Percentiles rank a stretch among this genome's conserved stretches.
Conservation (phyloP, 1,140 invertebrate species). For the Bradysia coprophila region DNA sequence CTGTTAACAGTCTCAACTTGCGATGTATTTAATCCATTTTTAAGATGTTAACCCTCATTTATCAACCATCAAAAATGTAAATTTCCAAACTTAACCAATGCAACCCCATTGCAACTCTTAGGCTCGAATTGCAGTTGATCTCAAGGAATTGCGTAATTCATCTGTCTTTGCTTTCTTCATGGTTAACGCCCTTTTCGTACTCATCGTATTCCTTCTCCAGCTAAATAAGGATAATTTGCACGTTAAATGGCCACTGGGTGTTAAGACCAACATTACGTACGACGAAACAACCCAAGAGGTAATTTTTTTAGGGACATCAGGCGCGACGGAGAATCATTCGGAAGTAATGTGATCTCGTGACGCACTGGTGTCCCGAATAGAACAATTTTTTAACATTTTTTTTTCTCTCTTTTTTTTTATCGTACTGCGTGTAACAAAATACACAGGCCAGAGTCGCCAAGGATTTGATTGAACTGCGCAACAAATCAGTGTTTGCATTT, state of each 20-base stretch:
- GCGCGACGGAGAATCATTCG: background rate
- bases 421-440: background rate
- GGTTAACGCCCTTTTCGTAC: constrained; percentile 93
- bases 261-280: constrained; percentile 84
- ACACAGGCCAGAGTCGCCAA: constrained; percentile 63
- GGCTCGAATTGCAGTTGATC: constrained; percentile 72
- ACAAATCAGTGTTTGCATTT: constrained; percentile 95
- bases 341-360: background rate
- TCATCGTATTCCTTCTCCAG: constrained; percentile 94
- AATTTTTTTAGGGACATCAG: constrained; percentile 25
- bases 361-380: constrained; percentile 1
- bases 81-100: no score
- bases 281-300: constrained; percentile 75
- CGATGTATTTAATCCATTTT: no score
- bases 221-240: constrained; percentile 88
- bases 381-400: constrained; percentile 12
- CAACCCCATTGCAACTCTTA: no score
- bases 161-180: constrained; percentile 95
- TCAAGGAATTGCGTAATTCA: constrained; percentile 83
- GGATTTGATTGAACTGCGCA: constrained; percentile 81
- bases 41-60: no score
- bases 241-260: constrained; percentile 84
- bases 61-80: no score
- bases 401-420: constrained; percentile 9
- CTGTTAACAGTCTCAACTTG: no score